A percentile compares a stretch with the other conserved stretches of the same genome.
phyloP scores from a whole-genome alignment of 2,888 invertebrate species.

The Chloroclysta siterata region DNA sequence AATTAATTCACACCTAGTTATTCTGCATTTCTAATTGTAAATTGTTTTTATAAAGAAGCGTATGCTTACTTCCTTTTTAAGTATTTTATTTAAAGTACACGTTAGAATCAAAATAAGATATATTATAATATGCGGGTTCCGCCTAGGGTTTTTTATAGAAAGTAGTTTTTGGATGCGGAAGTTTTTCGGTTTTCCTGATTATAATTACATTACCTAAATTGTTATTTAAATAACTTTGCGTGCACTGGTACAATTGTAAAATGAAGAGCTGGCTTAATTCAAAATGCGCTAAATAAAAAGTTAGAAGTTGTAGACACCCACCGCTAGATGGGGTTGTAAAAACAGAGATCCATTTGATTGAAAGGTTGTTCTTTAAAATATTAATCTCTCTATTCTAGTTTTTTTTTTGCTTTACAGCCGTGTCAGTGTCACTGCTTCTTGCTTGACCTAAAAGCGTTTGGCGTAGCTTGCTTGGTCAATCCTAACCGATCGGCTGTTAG shows the following conservation, averaged over 20 bases:
- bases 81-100: not conserved
- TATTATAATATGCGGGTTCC: slow-evolving; percentile 8
- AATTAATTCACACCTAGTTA: slow-evolving; percentile 9
- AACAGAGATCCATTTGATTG: not conserved
- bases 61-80: slow-evolving; percentile 16
- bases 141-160: not conserved
- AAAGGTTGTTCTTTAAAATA: not conserved
- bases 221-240: no score
- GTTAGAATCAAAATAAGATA: slow-evolving; percentile 4
- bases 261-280: no score
- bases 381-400: not conserved
- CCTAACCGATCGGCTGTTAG: not conserved
- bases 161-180: slow-evolving; percentile 6
- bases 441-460: not conserved
- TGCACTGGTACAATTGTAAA: no score
- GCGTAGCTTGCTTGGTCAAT: not conserved
- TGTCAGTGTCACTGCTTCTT: slow-evolving; percentile 2
- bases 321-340: not conserved
- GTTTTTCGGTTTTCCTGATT: not conserved
- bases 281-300: no score
- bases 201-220: not conserved
- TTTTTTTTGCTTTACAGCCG: not conserved
- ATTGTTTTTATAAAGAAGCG: slow-evolving; percentile 15
- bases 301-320: not conserved
- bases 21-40: slow-evolving; percentile 8